These are phyloP conservation scores for Cotesia typhae DNA, from an alignment of 1,140 invertebrate genomes.

Conservation along the genomic window DNA sequence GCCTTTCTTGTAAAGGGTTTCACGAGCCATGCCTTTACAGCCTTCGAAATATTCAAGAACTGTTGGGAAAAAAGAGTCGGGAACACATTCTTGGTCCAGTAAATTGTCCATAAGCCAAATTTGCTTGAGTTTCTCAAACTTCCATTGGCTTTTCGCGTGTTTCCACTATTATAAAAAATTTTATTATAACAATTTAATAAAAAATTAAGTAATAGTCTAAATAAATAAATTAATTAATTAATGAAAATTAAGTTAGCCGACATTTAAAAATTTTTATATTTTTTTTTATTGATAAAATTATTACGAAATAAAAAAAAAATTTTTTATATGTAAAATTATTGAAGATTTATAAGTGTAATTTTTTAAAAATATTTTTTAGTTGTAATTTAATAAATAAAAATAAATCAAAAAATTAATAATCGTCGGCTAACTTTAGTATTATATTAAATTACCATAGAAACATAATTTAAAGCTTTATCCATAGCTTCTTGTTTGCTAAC, in stretches of 20 bases:
- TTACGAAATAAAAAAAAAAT: no score
- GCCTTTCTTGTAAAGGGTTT: conserved; percentile 70
- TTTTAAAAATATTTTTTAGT: no score
- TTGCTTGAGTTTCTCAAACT: conserved; percentile 79
- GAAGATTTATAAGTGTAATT: no score
- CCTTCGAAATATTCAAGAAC: conserved; percentile 77
- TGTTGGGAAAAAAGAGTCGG: conserved; percentile 69
- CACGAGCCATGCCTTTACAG: conserved; percentile 72
- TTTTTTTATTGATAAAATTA: no score
- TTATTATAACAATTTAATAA: conserved; percentile 20
- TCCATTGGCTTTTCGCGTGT: conserved; percentile 74
- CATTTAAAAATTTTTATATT: no score
- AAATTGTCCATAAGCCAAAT: conserved; percentile 77
- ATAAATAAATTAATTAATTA: no score
- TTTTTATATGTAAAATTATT: no score
- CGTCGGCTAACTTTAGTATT: no score
- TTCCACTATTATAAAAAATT: conserved; percentile 69
- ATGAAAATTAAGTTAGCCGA: no score
- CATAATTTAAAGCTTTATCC: conserved; percentile 53
- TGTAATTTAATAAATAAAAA: no score
- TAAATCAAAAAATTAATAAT: no score
- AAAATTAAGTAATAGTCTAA: neutral
- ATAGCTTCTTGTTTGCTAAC: conserved; percentile 44
- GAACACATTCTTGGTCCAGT: conserved; percentile 69
- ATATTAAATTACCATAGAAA: conserved; percentile 50